These are phyloP conservation scores for Nineta flava DNA, from an alignment of 2,888 invertebrate species.

Conservation along the genomic window DNA sequence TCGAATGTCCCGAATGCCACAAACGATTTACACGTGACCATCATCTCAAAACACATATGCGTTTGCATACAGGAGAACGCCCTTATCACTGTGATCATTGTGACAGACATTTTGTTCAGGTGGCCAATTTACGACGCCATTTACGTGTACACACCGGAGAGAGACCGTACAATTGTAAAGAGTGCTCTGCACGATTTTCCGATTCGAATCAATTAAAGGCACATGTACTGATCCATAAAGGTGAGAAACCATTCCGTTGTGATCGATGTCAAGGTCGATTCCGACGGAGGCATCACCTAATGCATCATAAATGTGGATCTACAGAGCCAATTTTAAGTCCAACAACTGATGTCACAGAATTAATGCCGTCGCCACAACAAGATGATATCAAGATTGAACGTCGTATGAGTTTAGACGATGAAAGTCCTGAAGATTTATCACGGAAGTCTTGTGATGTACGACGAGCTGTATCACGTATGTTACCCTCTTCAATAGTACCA, in stretches of 20 bases:
- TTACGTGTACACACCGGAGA: constrained; percentile 85
- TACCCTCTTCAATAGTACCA: constrained; percentile 20
- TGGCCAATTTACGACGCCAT: constrained; percentile 79
- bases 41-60: constrained; percentile 83
- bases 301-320: constrained; percentile 64
- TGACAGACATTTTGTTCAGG: constrained; percentile 84
- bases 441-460: constrained; percentile 34
- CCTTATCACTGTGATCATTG: constrained; percentile 86
- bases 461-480: constrained; percentile 29
- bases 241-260: constrained; percentile 79
- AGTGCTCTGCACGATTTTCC: constrained; percentile 74
- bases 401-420: constrained; percentile 19
- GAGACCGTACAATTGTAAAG: constrained; percentile 72
- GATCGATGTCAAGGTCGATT: constrained; percentile 63
- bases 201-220: constrained; percentile 87
- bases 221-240: constrained; percentile 75
- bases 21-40: constrained; percentile 88
- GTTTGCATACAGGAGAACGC: constrained; percentile 84
- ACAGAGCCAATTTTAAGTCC: constrained; percentile 2
- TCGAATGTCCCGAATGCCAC: constrained; percentile 81
- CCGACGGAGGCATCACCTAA: constrained; percentile 69
- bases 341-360: constrained; percentile 25
- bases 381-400: constrained; percentile 13
- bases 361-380: constrained; percentile 24
- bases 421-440: constrained; percentile 11